Conservation (phyloP, 2,797 vertebrate species). For the Scolopax rusticola region DNA sequence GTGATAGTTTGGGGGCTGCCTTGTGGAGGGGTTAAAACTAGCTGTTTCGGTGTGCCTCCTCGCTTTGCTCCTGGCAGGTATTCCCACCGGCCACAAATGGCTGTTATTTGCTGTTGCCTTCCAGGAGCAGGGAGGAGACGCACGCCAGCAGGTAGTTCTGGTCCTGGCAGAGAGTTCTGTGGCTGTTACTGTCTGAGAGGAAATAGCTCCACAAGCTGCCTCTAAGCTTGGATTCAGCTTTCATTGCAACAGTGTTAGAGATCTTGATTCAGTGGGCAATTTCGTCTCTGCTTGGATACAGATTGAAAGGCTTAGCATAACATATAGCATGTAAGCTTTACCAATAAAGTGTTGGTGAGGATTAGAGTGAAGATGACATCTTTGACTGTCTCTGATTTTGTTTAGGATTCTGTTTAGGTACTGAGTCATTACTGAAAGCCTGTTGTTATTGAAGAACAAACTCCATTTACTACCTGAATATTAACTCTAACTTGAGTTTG, state of each 20-base stretch:
- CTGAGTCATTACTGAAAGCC: background rate
- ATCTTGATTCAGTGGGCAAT: background rate
- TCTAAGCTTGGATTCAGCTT: background rate
- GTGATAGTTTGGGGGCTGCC: background rate
- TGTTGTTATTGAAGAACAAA: background rate
- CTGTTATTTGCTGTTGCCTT: background rate
- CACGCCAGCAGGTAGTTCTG: background rate
- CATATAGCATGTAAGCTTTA: background rate
- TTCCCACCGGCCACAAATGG: background rate
- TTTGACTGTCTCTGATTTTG: background rate
- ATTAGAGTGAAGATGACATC: background rate
- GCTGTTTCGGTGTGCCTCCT: background rate
- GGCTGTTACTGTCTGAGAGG: background rate
- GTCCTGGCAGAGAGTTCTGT: background rate
- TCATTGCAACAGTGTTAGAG: background rate
- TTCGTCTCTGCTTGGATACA: background rate
- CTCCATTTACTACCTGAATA: background rate
- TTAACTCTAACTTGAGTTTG: background rate
- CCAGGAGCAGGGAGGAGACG: background rate
- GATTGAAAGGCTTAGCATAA: background rate
- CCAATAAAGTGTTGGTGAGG: background rate
- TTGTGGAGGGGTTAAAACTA: background rate
- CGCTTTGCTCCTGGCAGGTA: background rate
- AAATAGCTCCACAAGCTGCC: background rate
- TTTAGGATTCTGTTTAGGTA: background rate